Conservation (phyloP, 2,888 invertebrate species). For the Ophonus ardosiacus region DNA sequence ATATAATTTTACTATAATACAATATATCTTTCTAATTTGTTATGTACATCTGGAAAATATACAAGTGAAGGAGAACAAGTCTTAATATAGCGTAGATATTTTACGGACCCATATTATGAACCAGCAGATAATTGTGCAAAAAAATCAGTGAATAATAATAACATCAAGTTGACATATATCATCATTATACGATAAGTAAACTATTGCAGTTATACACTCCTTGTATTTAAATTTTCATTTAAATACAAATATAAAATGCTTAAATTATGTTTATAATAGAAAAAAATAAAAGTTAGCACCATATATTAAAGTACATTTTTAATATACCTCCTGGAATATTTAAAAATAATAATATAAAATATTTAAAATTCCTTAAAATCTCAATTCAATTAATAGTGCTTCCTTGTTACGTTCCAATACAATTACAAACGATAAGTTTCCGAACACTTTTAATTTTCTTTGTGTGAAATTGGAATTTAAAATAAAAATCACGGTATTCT, state of each 20-base stretch:
- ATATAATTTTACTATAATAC: too few relatives aligned
- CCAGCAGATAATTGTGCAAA: background rate
- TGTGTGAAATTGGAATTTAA: too few relatives aligned
- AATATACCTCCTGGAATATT: too few relatives aligned
- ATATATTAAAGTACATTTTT: too few relatives aligned
- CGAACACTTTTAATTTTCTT: too few relatives aligned
- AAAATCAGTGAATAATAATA: constrained; percentile 27
- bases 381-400: too few relatives aligned
- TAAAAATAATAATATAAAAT: too few relatives aligned
- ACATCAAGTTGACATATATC: constrained; percentile 42
- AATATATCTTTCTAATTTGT: background rate
- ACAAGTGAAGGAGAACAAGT: background rate
- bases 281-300: background rate
- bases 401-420: too few relatives aligned
- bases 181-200: background rate
- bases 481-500: too few relatives aligned
- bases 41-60: background rate
- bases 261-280: constrained; percentile 1
- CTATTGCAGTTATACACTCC: constrained; percentile 46
- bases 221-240: constrained; percentile 30
- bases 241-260: constrained; percentile 29
- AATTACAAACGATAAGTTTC: too few relatives aligned
- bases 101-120: constrained; percentile 34
- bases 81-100: background rate
- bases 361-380: too few relatives aligned